These are phyloP conservation scores for Vanessa cardui DNA, from an alignment of 2,888 invertebrate species.

Conservation along the genomic window DNA sequence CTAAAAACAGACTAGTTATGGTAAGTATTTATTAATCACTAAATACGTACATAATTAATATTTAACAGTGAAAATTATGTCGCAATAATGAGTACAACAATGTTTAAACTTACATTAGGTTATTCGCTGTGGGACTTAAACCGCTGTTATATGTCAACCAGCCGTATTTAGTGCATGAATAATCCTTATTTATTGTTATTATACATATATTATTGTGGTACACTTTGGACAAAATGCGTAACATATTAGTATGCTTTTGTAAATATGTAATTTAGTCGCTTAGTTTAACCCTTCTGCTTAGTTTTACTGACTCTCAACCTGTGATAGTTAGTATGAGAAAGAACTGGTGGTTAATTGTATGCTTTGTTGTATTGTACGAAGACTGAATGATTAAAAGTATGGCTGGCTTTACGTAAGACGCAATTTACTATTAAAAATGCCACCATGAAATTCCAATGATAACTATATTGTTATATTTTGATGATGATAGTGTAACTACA, in stretches of 20 bases:
- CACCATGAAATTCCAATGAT: too few relatives aligned
- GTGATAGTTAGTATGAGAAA: too few relatives aligned
- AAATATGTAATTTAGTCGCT: not conserved
- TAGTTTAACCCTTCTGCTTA: too few relatives aligned
- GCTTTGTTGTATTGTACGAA: too few relatives aligned
- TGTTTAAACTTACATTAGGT: constrained; percentile 33
- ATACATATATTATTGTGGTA: constrained; percentile 11
- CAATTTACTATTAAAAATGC: too few relatives aligned
- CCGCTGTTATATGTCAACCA: constrained; percentile 35
- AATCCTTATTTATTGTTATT: constrained; percentile 31
- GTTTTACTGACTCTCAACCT: too few relatives aligned
- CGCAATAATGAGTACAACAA: constrained; percentile 26
- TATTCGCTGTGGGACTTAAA: constrained; percentile 36
- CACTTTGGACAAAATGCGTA: not conserved
- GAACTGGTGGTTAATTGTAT: too few relatives aligned
- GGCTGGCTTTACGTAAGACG: too few relatives aligned
- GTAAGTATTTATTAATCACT: not conserved
- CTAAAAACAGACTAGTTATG: constrained; percentile 7
- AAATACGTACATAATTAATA: constrained; percentile 6
- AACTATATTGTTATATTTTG: too few relatives aligned
- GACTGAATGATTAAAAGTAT: too few relatives aligned
- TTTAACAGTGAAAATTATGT: constrained; percentile 17
- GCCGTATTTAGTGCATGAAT: constrained; percentile 29
- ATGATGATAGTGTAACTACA: too few relatives aligned
- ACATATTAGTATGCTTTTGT: not conserved